Base-by-base conservation (phyloP, 35 echinoderm and acorn worm genomes). In the Lytechinus variegatus region DNA sequence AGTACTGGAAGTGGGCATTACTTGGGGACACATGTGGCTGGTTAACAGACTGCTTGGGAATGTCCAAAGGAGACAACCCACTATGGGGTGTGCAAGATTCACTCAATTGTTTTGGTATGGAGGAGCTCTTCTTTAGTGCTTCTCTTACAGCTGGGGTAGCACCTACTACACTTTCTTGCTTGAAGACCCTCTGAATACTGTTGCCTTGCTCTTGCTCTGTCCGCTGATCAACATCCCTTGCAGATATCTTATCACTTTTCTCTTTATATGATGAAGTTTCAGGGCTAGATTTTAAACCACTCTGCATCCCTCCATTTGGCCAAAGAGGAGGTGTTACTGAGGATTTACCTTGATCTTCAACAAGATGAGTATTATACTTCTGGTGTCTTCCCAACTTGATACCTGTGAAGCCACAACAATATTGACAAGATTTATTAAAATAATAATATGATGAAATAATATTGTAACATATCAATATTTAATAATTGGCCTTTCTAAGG, bases 361-460 rank as follows among this genome's bases (percentile, higher is more conserved):
- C n/a, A 56, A 92, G 28, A n/a, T 44, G 54, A 6, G 87, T 95
- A 54, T 95, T 93, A 95, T 95, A 95, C 87, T 96, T 96, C 94
- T 96, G 96, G 54, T 96, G 96, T 56, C 96, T 61, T 54, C 96
- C 96, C 10, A 96, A 88, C 89, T 96, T 96, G 54, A 96, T 96
- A 79, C 96, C 96, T 96, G 91, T 12, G 91, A 79, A 79, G 14
- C 14, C 61, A 71, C 14, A 71, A 79, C 66, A 24, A 24, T 24
- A 44, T 44, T 44, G 33, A 44, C 33, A 0, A 44, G 2, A 44
- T 44, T 44, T 44, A 44, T 44, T 44, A 44, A 44, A 44, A 44
- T 44, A 44, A 44, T 44, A 44, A 44, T 1, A 44, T 44, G 33
- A 44, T 44, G 33, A 44, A 44, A 44, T 44, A 44, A 44, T 44